These are phyloP conservation scores for Xiphophorus hellerii DNA, from an alignment of 2,113 vertebrate species.

Conservation along the genomic window DNA sequence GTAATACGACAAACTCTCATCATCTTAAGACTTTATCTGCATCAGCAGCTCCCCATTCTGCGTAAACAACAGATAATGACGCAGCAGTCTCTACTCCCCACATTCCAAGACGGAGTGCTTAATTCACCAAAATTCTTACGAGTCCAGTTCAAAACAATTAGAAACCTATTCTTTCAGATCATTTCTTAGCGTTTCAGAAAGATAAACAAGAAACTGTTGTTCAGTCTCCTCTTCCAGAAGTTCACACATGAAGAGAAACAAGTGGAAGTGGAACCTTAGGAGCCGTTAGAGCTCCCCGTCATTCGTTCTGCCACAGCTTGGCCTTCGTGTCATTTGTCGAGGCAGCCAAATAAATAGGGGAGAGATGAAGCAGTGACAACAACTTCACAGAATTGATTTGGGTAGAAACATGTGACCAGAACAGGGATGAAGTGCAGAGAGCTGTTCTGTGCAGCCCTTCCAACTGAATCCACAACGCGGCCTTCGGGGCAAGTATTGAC, in stretches of 20 bases:
- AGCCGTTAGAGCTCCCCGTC: slow-evolving; percentile 1
- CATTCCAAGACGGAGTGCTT: background rate
- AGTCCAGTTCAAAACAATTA: slow-evolving; percentile 2
- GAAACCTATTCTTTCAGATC: background rate
- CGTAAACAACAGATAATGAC: slow-evolving; percentile 15
- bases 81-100: background rate
- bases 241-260: background rate
- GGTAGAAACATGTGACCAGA: slow-evolving; percentile 10
- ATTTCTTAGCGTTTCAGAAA: background rate
- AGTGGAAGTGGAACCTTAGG: slow-evolving; percentile 1
- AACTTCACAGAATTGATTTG: slow-evolving; percentile 9
- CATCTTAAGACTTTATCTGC: slow-evolving; percentile 17
- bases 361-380: background rate
- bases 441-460: slow-evolving; percentile 34
- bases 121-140: background rate
- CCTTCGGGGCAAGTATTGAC: slow-evolving; percentile 69
- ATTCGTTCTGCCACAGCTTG: slow-evolving; percentile 15
- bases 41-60: slow-evolving; percentile 1
- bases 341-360: slow-evolving; percentile 12
- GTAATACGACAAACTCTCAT: background rate
- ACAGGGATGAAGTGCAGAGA: slow-evolving; percentile 25
- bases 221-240: background rate
- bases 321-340: slow-evolving; percentile 34
- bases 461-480: slow-evolving; percentile 44
- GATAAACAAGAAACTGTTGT: background rate